A percentile compares a stretch with the other conserved stretches of the same genome.
Conservation (phyloP, 2,797 vertebrate genomes). For the Uromys caudimaculatus region DNA sequence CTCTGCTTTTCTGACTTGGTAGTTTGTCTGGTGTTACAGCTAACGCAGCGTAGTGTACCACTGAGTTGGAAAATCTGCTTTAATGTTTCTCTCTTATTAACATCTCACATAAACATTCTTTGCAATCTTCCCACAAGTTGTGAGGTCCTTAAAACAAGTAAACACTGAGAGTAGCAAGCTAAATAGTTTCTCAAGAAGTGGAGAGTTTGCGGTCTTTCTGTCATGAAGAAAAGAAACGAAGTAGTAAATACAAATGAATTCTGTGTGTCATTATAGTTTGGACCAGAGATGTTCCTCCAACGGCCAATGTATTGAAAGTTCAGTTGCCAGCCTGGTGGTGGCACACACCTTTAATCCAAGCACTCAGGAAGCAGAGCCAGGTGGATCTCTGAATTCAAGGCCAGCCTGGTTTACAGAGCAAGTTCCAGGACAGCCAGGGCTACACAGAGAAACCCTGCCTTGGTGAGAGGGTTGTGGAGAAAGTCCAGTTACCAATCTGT, state of each 20-base stretch:
- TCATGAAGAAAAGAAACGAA: background rate
- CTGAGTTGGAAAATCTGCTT: background rate
- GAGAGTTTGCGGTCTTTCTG: background rate
- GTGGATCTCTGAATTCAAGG: background rate
- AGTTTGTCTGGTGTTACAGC: background rate
- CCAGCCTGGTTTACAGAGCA: background rate
- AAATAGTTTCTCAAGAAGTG: background rate
- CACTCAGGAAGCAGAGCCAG: background rate
- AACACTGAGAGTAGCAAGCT: background rate
- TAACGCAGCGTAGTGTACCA: background rate
- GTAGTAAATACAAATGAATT: background rate
- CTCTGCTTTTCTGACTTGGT: background rate
- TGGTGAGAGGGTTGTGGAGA: background rate
- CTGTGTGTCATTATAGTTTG: background rate
- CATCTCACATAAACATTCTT: background rate
- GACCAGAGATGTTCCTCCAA: background rate
- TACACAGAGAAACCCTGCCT: background rate
- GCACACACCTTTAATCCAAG: background rate
- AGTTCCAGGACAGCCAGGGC: background rate
- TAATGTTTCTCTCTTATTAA: conserved; percentile 7
- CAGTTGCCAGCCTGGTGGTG: background rate
- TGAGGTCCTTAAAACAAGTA: conserved; percentile 11
- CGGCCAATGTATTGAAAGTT: background rate
- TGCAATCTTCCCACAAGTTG: background rate
- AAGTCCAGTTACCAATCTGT: background rate